Conservation (phyloP, 2,888 invertebrate species). For the Carpatolechia fugitivella region DNA sequence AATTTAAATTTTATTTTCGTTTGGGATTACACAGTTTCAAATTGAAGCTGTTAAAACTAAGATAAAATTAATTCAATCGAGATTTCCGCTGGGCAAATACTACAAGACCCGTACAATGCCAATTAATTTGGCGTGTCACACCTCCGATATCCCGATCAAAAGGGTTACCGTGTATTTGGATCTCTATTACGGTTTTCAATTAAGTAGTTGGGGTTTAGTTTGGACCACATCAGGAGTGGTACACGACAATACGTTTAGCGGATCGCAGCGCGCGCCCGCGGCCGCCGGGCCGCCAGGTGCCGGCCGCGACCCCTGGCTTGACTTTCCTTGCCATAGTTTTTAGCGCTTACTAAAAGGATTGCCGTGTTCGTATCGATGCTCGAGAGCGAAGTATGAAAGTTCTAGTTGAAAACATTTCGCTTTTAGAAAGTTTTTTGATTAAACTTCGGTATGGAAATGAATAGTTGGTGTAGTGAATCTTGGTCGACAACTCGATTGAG, state of each 20-base stretch:
- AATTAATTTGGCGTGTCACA: constrained; percentile 53
- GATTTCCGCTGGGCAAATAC: background rate
- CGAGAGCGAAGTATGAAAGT: constrained; percentile 41
- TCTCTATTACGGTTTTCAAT: constrained; percentile 73
- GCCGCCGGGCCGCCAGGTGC: constrained; percentile 37
- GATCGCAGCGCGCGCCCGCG: constrained; percentile 28
- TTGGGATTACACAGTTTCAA: constrained; percentile 29
- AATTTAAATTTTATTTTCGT: constrained; percentile 55
- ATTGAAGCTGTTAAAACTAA: background rate
- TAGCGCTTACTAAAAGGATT: constrained; percentile 73
- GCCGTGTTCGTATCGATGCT: constrained; percentile 70
- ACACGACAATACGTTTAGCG: constrained; percentile 76
- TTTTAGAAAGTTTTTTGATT: constrained; percentile 26
- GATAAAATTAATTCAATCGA: constrained; percentile 1
- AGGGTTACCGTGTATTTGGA: constrained; percentile 70
- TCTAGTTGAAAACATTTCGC: constrained; percentile 22
- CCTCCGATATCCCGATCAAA: constrained; percentile 59
- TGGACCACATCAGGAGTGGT: constrained; percentile 59
- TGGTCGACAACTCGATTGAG: constrained; percentile 14
- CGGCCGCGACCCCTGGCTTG: constrained; percentile 50
- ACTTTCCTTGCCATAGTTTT: constrained; percentile 66
- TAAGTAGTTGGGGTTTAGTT: constrained; percentile 73
- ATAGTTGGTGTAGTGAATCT: constrained; percentile 27
- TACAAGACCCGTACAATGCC: constrained; percentile 26
- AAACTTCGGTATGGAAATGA: constrained; percentile 18